phyloP scores from a whole-genome alignment of 2,888 invertebrate species.

The Cephalotes varians region DNA sequence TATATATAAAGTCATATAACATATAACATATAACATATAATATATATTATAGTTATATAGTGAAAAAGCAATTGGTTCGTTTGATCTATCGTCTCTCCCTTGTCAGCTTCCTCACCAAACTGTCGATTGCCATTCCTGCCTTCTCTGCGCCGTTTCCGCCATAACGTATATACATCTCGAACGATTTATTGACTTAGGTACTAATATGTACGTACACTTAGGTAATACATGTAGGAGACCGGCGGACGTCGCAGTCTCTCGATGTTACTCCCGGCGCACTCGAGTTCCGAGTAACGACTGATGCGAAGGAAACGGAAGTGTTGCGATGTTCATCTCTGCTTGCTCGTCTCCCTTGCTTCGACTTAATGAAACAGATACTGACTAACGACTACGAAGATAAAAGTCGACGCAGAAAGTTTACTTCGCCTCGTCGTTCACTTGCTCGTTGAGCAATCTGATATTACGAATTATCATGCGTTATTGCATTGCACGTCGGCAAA shows the following conservation, averaged over 20 bases:
- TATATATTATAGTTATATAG: background rate
- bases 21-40: no score
- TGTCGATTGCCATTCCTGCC: slow-evolving; percentile 68
- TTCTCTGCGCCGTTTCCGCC: slow-evolving; percentile 50
- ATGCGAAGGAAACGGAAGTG: slow-evolving; percentile 21
- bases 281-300: background rate
- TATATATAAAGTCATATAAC: background rate
- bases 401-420: background rate
- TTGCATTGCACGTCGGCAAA: slow-evolving; percentile 5
- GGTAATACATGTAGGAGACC: slow-evolving; percentile 11
- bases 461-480: slow-evolving; percentile 26
- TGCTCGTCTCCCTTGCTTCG: background rate
- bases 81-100: slow-evolving; percentile 68
- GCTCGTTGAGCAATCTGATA: background rate
- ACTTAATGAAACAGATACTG: slow-evolving; percentile 21
- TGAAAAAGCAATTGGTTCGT: slow-evolving; percentile 60
- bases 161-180: slow-evolving; percentile 41
- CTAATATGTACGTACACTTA: slow-evolving; percentile 34
- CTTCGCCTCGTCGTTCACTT: background rate
- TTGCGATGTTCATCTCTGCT: slow-evolving; percentile 16
- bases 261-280: slow-evolving; percentile 1
- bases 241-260: slow-evolving; percentile 16
- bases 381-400: slow-evolving; percentile 26
- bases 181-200: slow-evolving; percentile 57
- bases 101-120: slow-evolving; percentile 70